Evolutionary conservation across 2,113 vertebrate species (phyloP).

Genomic region (Syngnathus scovelli): DNA sequence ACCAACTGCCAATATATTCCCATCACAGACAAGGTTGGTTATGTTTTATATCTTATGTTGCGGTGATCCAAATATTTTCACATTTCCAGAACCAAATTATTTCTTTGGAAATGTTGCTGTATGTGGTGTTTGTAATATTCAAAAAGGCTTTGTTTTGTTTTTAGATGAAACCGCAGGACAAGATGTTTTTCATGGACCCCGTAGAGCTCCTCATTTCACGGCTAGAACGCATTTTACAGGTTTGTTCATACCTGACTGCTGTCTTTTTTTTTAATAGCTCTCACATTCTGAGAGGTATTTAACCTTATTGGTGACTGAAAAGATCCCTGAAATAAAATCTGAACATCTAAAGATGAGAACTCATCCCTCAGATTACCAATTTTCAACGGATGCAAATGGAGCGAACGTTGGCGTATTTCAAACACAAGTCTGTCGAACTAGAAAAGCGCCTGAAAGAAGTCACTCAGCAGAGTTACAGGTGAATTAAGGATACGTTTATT

Average conservation of each 20-base stretch:
- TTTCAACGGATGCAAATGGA: slow-evolving; percentile 81
- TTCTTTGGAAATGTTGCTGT: not conserved
- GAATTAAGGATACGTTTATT: not conserved
- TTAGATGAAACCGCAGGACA: slow-evolving; percentile 82
- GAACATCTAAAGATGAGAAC: not conserved
- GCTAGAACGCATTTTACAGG: slow-evolving; percentile 77
- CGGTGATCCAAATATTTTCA: not conserved
- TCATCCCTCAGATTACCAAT: slow-evolving; percentile 66
- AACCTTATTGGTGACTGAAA: not conserved
- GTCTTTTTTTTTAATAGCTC: slow-evolving; percentile 14
- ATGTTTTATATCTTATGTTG: not conserved
- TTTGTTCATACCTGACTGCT: slow-evolving; percentile 33
- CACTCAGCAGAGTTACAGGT: slow-evolving; percentile 66
- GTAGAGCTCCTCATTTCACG: slow-evolving; percentile 69
- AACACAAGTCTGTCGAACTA: slow-evolving; percentile 66
- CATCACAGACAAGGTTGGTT: slow-evolving; percentile 78
- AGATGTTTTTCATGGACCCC: slow-evolving; percentile 78
- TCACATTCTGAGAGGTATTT: not conserved
- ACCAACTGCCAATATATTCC: slow-evolving; percentile 73
- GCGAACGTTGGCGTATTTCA: slow-evolving; percentile 70
- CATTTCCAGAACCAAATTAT: not conserved
- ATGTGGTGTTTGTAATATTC: not conserved
- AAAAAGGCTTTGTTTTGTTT: slow-evolving; percentile 19
- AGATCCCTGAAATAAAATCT: not conserved
- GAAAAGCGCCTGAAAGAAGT: slow-evolving; percentile 72